Percentiles rank a stretch among this genome's conserved stretches.
Evolutionary conservation across 2,113 vertebrate genomes (phyloP).

Genomic region (Hydrochoerus hydrochaeris): DNA sequence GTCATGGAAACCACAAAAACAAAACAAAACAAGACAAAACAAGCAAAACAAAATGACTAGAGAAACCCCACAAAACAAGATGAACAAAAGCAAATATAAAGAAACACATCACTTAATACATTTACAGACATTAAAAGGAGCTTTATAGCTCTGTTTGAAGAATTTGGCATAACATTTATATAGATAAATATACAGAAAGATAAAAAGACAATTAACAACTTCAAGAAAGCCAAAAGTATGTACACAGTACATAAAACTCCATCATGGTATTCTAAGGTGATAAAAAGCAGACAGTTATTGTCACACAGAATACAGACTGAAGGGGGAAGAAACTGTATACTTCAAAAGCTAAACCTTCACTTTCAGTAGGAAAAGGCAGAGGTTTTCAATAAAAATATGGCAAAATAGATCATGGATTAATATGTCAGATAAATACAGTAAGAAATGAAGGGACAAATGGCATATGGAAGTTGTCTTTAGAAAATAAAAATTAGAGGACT

Average conservation of each 20-base stretch:
- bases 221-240: neutral
- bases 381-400: neutral
- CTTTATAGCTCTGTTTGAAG: neutral
- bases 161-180: neutral
- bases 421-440: neutral
- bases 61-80: neutral
- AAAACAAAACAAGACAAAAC: neutral
- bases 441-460: neutral
- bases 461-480: neutral
- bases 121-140: neutral
- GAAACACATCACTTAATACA: neutral
- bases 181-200: neutral
- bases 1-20: neutral
- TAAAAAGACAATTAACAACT: neutral
- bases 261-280: neutral
- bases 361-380: neutral
- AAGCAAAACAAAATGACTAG: neutral
- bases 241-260: neutral
- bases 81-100: neutral
- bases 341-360: neutral
- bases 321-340: neutral
- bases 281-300: neutral
- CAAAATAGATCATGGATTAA: neutral
- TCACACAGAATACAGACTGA: neutral
- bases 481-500: neutral